A percentile compares a stretch with the other conserved stretches of the same genome.
These are phyloP conservation scores for Cacatua alba DNA, from an alignment of 2,113 vertebrate genomes.

Conservation along the genomic window DNA sequence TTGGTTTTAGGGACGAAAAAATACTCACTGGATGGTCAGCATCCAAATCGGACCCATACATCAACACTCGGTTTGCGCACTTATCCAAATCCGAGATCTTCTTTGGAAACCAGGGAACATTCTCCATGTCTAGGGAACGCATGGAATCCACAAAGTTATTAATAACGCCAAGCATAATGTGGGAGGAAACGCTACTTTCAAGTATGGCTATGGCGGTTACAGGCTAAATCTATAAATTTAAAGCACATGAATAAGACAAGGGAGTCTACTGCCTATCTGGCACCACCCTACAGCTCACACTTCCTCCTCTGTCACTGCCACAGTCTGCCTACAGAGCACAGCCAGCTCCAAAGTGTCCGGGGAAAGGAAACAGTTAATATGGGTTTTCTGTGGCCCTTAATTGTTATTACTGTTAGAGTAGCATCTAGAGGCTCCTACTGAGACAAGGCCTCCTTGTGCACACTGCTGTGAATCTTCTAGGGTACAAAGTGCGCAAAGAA, in stretches of 20 bases:
- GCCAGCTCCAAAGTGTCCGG: not conserved
- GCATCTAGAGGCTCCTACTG: not conserved
- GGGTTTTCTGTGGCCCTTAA: not conserved
- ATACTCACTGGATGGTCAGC: slow-evolving; percentile 90
- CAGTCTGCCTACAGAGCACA: not conserved
- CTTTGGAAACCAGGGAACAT: slow-evolving; percentile 93
- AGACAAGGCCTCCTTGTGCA: not conserved
- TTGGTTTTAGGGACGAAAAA: not conserved
- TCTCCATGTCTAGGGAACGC: slow-evolving; percentile 82
- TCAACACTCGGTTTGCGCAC: slow-evolving; percentile 93
- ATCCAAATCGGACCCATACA: slow-evolving; percentile 95
- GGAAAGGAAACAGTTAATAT: not conserved
- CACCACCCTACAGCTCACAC: slow-evolving; percentile 47
- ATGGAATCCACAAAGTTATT: slow-evolving; percentile 37
- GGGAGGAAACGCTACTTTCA: slow-evolving; percentile 10
- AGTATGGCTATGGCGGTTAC: not conserved
- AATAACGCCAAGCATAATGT: not conserved
- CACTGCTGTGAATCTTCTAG: not conserved
- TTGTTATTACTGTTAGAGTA: not conserved
- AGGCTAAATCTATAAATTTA: slow-evolving; percentile 35
- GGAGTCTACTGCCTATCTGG: slow-evolving; percentile 56
- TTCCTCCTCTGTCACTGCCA: slow-evolving; percentile 60
- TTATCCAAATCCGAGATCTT: slow-evolving; percentile 96
- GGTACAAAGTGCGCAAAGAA: not conserved
- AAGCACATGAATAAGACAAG: slow-evolving; percentile 38